Evolutionary conservation across 92 coral and sea anemone species (phyloP).

Genomic region (Paragorgia papillata): DNA sequence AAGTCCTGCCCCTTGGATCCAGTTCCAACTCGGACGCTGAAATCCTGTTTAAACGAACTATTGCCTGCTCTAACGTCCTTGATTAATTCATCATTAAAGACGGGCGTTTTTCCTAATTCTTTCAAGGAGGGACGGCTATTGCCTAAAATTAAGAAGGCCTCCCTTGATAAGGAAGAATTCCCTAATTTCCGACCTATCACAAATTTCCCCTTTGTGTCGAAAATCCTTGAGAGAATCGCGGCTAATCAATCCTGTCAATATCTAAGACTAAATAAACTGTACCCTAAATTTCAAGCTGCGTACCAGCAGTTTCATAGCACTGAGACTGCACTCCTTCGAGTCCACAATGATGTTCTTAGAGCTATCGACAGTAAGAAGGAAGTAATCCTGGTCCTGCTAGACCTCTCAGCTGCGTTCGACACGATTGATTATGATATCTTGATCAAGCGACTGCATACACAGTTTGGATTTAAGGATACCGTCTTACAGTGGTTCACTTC

Average conservation of each 20-base stretch:
- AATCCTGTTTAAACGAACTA: constrained; percentile 30
- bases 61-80: constrained; percentile 7
- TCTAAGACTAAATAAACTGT: constrained; percentile 28
- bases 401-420: too few relatives aligned
- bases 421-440: too few relatives aligned
- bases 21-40: constrained; percentile 43
- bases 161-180: constrained; percentile 46
- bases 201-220: constrained; percentile 44
- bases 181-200: constrained; percentile 50
- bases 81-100: constrained; percentile 45
- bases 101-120: constrained; percentile 44
- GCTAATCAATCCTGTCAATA: constrained; percentile 17
- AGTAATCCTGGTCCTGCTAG: too few relatives aligned
- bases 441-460: too few relatives aligned
- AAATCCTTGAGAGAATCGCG: constrained; percentile 19
- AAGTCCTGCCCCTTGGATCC: too few relatives aligned
- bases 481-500: too few relatives aligned
- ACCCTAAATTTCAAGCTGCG: constrained; percentile 43
- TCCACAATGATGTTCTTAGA: too few relatives aligned
- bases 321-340: too few relatives aligned
- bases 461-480: too few relatives aligned
- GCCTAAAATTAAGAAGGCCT: constrained; percentile 48
- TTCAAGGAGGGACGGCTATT: constrained; percentile 44
- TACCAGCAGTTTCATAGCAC: too few relatives aligned
- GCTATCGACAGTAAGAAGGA: too few relatives aligned